These are phyloP conservation scores for Chloroceryle amazona DNA, from an alignment of 2,797 vertebrate species.

Conservation along the genomic window DNA sequence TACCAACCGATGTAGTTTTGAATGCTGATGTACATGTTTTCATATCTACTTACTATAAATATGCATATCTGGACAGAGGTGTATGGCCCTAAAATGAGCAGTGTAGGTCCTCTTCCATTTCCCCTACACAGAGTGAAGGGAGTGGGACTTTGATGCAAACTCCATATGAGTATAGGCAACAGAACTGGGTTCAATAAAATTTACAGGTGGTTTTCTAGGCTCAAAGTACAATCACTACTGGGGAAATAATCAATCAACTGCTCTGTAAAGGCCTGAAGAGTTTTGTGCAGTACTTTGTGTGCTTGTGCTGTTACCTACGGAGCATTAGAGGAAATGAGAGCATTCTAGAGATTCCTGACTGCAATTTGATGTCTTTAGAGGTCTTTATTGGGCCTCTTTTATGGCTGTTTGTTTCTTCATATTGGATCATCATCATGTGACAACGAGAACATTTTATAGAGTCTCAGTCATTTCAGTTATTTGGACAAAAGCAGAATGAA, in stretches of 20 bases:
- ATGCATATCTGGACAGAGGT: background rate
- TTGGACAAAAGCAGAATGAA: background rate
- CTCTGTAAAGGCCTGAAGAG: background rate
- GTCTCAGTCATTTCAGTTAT: background rate
- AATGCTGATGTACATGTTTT: background rate
- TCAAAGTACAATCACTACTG: background rate
- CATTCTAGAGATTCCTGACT: background rate
- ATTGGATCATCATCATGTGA: background rate
- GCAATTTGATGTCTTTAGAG: background rate
- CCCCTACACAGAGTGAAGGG: background rate
- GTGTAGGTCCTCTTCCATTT: background rate
- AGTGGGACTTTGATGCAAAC: background rate
- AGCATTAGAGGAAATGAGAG: background rate
- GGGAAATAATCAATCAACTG: background rate
- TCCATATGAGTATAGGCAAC: background rate
- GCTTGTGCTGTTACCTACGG: background rate
- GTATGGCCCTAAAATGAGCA: background rate
- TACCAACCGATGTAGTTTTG: background rate
- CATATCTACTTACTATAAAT: too few relatives aligned
- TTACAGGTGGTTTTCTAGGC: background rate
- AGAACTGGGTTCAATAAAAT: background rate
- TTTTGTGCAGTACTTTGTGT: background rate
- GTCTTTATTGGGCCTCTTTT: background rate
- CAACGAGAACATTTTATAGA: background rate
- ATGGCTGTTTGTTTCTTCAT: background rate